Evolutionary conservation across 1,140 invertebrate genomes (phyloP), one percentile per base, ranked within the genome.

Genomic region (Drosophila quadrilineata): DNA sequence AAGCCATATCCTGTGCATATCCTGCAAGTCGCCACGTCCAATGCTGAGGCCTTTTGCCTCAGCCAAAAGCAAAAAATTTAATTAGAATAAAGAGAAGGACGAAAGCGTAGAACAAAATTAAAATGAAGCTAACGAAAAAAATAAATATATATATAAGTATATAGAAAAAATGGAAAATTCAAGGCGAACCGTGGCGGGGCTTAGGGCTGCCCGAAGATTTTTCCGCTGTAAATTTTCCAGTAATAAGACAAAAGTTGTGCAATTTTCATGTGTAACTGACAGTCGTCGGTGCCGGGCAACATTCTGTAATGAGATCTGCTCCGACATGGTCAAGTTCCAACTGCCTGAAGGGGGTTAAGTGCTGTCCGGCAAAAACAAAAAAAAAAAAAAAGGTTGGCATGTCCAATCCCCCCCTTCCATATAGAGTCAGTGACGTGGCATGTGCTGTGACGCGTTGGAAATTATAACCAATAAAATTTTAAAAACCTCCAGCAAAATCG

Each of bases 191-290:
- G 19, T 29, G 40, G 16, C 33, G 6, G 24, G 50, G 29, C 69
- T 72, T 59, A 40, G 35, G 12, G 28, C 29, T 41, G 54, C 54
- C 41, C 67, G 24, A 68, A 43, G 64, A 54, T 60, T 60, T n/a
- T n/a, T 66, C 22, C 41, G 49, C 33, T 62, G 70, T 58, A 79
- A 68, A 66, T 71, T 68, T 52, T 49, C 33, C 48, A 31, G 54
- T 87, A 87, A 87, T 84, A 87, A 87, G 84, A 59, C 77, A 87
- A 77, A 86, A 79, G 71, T 85, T 87, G 72, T 70, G 69, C 85
- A 88, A 87, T 88, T 86, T 88, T 64, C 80, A 85, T 88, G 85
- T 85, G 79, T 85, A 85, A 84, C 79, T 84, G 79, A 84, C 79
- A 85, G 75, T 57, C 54, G 60, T 33, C 57, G 28, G 16, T 43